Evolutionary conservation across 2,113 vertebrate genomes (phyloP).

Genomic region (Apistogramma diplotaenia): DNA sequence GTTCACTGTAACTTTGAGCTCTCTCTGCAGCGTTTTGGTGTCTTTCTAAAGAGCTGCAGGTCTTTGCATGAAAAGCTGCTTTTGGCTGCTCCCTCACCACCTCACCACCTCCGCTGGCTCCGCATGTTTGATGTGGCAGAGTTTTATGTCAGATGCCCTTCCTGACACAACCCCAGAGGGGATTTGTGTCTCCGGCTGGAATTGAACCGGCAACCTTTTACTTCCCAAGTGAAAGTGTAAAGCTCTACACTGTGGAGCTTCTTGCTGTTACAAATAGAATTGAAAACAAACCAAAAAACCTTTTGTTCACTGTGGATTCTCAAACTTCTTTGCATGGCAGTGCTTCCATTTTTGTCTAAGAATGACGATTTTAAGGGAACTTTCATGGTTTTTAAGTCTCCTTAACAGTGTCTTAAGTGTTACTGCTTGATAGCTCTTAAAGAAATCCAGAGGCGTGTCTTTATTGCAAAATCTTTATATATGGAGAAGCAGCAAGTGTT

Average conservation of each 20-base stretch:
- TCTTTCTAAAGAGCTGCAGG: accelerated
- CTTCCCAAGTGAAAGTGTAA: no score
- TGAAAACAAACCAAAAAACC: no score
- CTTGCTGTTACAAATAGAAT: no score
- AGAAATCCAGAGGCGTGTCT: no score
- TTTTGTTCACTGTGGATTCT: no score
- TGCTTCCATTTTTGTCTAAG: not conserved
- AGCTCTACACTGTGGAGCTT: no score
- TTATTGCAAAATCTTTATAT: no score
- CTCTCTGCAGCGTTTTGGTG: not conserved
- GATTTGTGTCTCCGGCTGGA: not conserved
- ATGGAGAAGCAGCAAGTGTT: no score
- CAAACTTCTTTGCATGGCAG: no score
- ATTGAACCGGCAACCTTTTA: not conserved
- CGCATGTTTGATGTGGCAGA: not conserved
- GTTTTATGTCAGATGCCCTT: not conserved
- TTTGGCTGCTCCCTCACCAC: not conserved
- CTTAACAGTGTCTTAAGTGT: no score
- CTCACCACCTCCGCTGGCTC: not conserved
- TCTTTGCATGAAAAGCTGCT: not conserved
- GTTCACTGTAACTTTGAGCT: accelerated
- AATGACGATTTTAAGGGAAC: not conserved
- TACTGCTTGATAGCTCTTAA: no score
- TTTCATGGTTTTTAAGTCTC: no score
- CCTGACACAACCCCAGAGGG: not conserved